phyloP scores from a whole-genome alignment of 2,797 vertebrate species.

The Pipistrellus kuhlii region DNA sequence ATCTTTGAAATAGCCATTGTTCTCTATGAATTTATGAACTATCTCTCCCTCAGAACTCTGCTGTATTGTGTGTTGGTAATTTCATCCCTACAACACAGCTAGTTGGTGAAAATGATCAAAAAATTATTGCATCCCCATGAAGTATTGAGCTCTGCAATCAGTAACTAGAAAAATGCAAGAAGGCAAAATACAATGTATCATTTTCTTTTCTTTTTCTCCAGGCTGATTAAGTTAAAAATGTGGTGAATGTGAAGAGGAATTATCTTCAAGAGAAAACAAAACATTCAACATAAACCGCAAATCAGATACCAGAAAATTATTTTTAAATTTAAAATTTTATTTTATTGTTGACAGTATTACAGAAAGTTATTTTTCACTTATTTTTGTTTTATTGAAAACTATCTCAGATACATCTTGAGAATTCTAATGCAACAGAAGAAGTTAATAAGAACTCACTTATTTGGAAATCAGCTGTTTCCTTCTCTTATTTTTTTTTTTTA shows the following conservation, averaged over 20 bases:
- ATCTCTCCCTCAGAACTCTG: neutral
- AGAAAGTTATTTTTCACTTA: neutral
- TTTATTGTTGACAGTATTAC: neutral
- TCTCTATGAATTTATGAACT: neutral
- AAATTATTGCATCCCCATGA: neutral
- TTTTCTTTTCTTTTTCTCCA: neutral
- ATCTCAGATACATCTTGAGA: neutral
- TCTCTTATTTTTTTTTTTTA: neutral
- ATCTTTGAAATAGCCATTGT: neutral
- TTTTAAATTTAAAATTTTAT: neutral
- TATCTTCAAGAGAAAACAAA: slow-evolving; percentile 32
- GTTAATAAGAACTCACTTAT: neutral
- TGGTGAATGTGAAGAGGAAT: neutral
- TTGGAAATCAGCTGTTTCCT: neutral
- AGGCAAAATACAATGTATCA: neutral
- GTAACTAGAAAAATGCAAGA: neutral
- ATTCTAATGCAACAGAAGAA: neutral
- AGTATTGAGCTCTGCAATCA: neutral
- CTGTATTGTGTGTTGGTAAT: neutral
- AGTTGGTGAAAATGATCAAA: neutral
- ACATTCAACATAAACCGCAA: slow-evolving; percentile 5
- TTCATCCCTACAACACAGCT: neutral
- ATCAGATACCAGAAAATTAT: neutral
- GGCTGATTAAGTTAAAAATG: neutral
- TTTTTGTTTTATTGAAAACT: neutral